Conservation (phyloP, 2,797 vertebrate species). For the Bradypodion pumilum region DNA sequence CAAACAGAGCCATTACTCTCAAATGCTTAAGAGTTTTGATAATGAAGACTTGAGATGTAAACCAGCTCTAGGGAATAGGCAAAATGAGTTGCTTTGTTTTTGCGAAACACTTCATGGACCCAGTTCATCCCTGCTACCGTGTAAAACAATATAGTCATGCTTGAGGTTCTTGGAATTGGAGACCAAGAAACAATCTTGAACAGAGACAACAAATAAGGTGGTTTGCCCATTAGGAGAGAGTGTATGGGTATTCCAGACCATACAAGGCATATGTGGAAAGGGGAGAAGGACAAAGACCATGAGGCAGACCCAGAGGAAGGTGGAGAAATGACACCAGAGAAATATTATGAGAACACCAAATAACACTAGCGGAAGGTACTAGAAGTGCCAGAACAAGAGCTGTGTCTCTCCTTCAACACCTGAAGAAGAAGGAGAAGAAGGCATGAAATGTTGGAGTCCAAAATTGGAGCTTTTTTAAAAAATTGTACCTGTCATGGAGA, state of each 20-base stretch:
- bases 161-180: background rate
- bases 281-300: no score
- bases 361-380: no score
- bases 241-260: no score
- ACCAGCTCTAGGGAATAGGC: conserved; percentile 19
- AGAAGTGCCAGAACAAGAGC: no score
- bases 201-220: no score
- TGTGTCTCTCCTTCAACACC: no score
- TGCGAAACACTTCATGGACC: background rate
- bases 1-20: conserved; percentile 42
- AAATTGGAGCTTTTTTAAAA: background rate
- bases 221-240: no score
- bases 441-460: background rate
- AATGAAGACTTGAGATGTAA: conserved; percentile 29
- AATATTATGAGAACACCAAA: no score
- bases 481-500: background rate
- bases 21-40: conserved; percentile 48
- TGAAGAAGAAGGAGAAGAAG: background rate
- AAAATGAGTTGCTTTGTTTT: conserved; percentile 40
- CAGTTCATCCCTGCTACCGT: background rate
- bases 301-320: no score
- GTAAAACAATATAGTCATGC: background rate
- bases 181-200: no score
- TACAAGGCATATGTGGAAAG: no score
- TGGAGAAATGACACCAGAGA: no score